Percentiles rank a stretch among this genome's conserved stretches.
phyloP scores from a whole-genome alignment of 2,888 invertebrate genomes.

The Lobophora halterata region DNA sequence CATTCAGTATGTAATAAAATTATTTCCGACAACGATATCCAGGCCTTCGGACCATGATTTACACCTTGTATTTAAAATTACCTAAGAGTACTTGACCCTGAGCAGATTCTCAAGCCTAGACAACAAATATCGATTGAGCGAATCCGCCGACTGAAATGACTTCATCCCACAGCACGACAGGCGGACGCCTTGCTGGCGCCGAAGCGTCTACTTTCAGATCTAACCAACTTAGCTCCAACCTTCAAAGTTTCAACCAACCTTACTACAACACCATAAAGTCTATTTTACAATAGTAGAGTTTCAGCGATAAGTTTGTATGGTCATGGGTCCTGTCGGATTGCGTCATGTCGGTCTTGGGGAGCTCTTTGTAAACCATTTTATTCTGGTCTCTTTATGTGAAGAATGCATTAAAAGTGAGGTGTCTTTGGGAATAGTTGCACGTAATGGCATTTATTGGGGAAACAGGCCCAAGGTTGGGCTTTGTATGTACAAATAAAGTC shows the following conservation, averaged over 20 bases:
- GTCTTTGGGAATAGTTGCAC: slow-evolving; percentile 33
- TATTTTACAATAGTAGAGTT: slow-evolving; percentile 20
- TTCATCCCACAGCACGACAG: slow-evolving; percentile 39
- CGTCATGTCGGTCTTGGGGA: slow-evolving; percentile 54
- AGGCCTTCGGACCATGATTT: no score
- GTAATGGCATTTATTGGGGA: slow-evolving; percentile 37
- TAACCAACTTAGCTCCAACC: slow-evolving; percentile 25
- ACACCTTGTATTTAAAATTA: no score
- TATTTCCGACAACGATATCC: no score
- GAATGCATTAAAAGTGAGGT: slow-evolving; percentile 22
- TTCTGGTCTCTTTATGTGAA: slow-evolving; percentile 31
- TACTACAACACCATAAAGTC: slow-evolving; percentile 19
- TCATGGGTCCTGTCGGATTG: slow-evolving; percentile 44
- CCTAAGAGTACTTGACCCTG: no score
- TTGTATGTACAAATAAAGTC: slow-evolving; percentile 35
- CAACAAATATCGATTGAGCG: slow-evolving; percentile 15
- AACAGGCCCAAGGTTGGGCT: slow-evolving; percentile 47
- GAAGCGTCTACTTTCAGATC: slow-evolving; percentile 44
- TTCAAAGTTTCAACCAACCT: slow-evolving; percentile 6
- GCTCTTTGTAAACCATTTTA: slow-evolving; percentile 41
- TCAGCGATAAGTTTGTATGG: slow-evolving; percentile 18
- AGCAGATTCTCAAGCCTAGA: no score
- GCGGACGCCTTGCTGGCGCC: slow-evolving; percentile 45
- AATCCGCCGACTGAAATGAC: slow-evolving; percentile 29
- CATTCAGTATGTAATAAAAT: no score